Evolutionary conservation across 2,888 invertebrate genomes (phyloP).

Genomic region (Acanthosepion esculentum): DNA sequence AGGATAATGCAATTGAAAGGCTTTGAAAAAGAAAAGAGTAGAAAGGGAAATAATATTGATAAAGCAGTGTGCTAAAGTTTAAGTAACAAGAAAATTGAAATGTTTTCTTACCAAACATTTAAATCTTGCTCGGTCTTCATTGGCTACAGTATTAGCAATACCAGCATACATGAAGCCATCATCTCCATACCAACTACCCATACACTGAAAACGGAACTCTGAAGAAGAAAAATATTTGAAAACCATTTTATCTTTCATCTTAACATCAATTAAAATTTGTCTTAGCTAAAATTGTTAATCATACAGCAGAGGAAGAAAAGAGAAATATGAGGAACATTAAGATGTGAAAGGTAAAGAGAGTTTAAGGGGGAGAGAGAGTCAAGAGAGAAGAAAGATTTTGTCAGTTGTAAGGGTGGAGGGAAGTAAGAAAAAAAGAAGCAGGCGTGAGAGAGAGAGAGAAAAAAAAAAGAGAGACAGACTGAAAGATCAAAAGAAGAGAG

Average conservation of each 20-base stretch:
- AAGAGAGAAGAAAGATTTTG: too few relatives aligned
- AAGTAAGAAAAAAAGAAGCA: background rate
- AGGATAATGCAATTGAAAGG: too few relatives aligned
- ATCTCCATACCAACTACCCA: slow-evolving; percentile 73
- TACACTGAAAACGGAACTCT: slow-evolving; percentile 73
- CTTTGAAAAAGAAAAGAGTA: too few relatives aligned
- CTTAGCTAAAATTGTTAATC: too few relatives aligned
- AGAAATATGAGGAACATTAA: too few relatives aligned
- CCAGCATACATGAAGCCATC: slow-evolving; percentile 91
- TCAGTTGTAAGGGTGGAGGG: background rate
- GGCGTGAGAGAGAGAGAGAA: background rate
- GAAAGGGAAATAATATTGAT: too few relatives aligned
- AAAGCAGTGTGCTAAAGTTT: too few relatives aligned
- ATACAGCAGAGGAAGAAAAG: background rate
- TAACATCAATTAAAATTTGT: too few relatives aligned
- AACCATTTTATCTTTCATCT: too few relatives aligned
- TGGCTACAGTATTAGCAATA: slow-evolving; percentile 96
- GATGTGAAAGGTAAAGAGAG: background rate
- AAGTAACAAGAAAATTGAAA: background rate
- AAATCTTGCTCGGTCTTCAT: slow-evolving; percentile 94
- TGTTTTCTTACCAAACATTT: slow-evolving; percentile 83
- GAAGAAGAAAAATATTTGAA: slow-evolving; percentile 23
- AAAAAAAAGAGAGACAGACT: too few relatives aligned
- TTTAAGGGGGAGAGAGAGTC: too few relatives aligned
- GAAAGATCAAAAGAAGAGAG: too few relatives aligned